Evolutionary conservation across 1,140 invertebrate genomes (phyloP).

Genomic region (Bombus superbus): DNA sequence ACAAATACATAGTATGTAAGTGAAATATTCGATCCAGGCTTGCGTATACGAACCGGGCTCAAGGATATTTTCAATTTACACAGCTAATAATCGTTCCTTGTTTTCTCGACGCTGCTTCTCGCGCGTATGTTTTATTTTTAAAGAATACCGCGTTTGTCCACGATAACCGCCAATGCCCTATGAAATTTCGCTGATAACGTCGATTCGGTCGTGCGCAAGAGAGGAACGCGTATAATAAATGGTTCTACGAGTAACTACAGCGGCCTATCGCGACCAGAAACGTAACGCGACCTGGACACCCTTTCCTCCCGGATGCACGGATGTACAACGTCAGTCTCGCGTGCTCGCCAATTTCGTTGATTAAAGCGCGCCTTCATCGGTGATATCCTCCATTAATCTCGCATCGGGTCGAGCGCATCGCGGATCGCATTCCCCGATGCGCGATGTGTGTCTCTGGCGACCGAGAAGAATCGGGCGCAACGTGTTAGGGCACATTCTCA

Average conservation of each 20-base stretch:
- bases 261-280: background rate
- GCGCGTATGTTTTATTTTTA: no score
- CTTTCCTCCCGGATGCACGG: background rate
- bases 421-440: slow-evolving; percentile 65
- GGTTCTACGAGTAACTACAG: background rate
- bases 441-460: slow-evolving; percentile 66
- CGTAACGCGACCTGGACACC: background rate
- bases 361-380: slow-evolving; percentile 60
- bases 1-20: background rate
- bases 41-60: no score
- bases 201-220: no score
- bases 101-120: no score
- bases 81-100: no score
- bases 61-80: no score
- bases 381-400: slow-evolving; percentile 75
- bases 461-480: slow-evolving; percentile 72
- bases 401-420: slow-evolving; percentile 59
- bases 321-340: slow-evolving; percentile 34
- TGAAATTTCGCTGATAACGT: no score
- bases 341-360: slow-evolving; percentile 66
- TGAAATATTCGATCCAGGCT: background rate
- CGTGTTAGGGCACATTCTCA: slow-evolving; percentile 76
- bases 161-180: no score
- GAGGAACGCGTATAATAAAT: background rate
- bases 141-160: no score